Conservation (phyloP, 2,888 invertebrate species). For the Gonocerus acuteangulatus region DNA sequence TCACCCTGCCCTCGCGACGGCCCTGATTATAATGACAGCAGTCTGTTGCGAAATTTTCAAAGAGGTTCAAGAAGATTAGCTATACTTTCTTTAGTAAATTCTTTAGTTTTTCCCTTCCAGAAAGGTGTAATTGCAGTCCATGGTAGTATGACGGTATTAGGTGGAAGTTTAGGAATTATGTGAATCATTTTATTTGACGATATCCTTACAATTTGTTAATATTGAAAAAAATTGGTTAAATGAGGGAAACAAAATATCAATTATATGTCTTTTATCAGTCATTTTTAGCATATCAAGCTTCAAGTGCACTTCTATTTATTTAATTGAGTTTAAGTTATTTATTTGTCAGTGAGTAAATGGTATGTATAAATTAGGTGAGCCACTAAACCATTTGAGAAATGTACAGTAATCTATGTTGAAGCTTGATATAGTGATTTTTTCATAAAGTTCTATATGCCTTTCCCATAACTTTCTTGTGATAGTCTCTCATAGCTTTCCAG, state of each 20-base stretch:
- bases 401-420: slow-evolving; percentile 7
- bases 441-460: slow-evolving; percentile 21
- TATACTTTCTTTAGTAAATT: too few species aligned
- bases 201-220: neutral
- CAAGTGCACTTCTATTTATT: neutral
- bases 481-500: slow-evolving; percentile 33
- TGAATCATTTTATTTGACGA: neutral
- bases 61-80: too few species aligned
- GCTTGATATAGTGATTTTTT: slow-evolving; percentile 18
- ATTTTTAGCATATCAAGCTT: slow-evolving; percentile 1
- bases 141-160: too few species aligned
- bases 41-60: too few species aligned
- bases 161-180: slow-evolving; percentile 15
- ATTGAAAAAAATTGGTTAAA: neutral
- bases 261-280: neutral
- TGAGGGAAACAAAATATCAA: neutral
- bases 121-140: too few species aligned
- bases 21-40: too few species aligned
- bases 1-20: too few species aligned
- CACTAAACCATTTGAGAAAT: slow-evolving; percentile 9
- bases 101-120: too few species aligned
- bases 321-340: neutral
- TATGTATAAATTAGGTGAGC: neutral
- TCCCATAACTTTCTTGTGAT: slow-evolving; percentile 32
- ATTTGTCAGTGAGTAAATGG: neutral